Evolutionary conservation across 2,797 vertebrate genomes (phyloP).

Genomic region (Pseudochirops cupreus): DNA sequence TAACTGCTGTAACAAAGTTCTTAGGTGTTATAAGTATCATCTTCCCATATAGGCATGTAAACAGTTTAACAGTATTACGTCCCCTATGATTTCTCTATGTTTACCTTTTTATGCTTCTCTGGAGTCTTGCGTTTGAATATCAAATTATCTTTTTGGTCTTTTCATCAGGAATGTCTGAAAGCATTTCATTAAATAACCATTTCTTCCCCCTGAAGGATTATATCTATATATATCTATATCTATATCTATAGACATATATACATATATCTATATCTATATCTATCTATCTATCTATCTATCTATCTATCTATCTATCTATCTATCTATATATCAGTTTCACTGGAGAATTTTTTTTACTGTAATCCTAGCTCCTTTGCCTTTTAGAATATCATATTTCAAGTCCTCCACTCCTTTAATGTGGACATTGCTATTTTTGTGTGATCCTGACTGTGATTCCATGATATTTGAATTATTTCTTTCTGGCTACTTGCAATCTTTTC

Average conservation of each 20-base stretch:
- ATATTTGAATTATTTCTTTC: background rate
- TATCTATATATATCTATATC: too few relatives aligned
- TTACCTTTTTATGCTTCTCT: background rate
- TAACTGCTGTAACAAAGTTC: background rate
- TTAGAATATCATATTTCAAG: background rate
- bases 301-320: too few relatives aligned
- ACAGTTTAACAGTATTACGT: background rate
- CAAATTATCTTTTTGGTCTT: background rate
- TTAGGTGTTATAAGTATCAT: background rate
- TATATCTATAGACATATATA: too few relatives aligned
- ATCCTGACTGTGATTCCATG: too few relatives aligned
- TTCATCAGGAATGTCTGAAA: background rate
- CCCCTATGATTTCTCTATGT: background rate
- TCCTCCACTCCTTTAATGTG: background rate
- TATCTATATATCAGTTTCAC: background rate
- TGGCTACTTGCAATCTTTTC: background rate
- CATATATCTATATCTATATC: too few relatives aligned
- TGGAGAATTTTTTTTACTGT: background rate
- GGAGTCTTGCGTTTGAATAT: background rate
- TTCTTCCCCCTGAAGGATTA: too few relatives aligned
- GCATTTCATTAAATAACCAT: background rate
- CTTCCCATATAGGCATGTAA: background rate
- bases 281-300: too few relatives aligned
- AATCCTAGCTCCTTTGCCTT: background rate
- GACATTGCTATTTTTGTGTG: background rate